Evolutionary conservation across 2,113 vertebrate genomes (phyloP).

Genomic region (Garra rufa): DNA sequence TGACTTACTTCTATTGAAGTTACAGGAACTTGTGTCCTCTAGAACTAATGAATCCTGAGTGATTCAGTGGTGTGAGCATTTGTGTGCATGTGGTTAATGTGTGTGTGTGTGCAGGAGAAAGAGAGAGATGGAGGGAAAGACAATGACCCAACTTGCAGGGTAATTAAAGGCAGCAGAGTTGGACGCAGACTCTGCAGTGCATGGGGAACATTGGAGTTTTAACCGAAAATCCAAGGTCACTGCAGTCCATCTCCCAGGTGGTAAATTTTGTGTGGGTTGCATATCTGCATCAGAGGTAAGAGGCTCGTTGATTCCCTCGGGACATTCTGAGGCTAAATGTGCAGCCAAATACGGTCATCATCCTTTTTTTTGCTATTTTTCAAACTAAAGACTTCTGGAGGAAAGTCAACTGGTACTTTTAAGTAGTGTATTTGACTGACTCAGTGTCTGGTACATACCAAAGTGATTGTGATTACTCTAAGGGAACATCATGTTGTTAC

Average conservation of each 20-base stretch:
- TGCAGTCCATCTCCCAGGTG: conserved; percentile 41
- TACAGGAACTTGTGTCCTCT: conserved; percentile 53
- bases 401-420: background rate
- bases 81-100: conserved; percentile 19
- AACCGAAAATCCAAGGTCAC: conserved; percentile 43
- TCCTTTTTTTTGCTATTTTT: background rate
- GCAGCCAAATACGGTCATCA: conserved; percentile 6
- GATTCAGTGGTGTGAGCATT: conserved; percentile 33
- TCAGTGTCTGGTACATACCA: background rate
- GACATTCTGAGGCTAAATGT: conserved; percentile 20
- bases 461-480: background rate
- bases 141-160: conserved; percentile 20
- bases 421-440: background rate
- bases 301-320: background rate
- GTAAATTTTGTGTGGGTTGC: conserved; percentile 15
- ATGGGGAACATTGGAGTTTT: conserved; percentile 23
- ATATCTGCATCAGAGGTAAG: conserved; percentile 23
- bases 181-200: conserved; percentile 28
- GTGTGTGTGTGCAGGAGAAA: conserved; percentile 17
- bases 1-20: conserved; percentile 47
- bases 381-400: background rate
- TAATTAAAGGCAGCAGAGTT: conserved; percentile 50
- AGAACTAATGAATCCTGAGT: conserved; percentile 52
- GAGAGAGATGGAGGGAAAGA: background rate
- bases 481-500: background rate